These are phyloP conservation scores for Lydus trimaculatus DNA, from an alignment of 2,888 invertebrate genomes.

Conservation along the genomic window DNA sequence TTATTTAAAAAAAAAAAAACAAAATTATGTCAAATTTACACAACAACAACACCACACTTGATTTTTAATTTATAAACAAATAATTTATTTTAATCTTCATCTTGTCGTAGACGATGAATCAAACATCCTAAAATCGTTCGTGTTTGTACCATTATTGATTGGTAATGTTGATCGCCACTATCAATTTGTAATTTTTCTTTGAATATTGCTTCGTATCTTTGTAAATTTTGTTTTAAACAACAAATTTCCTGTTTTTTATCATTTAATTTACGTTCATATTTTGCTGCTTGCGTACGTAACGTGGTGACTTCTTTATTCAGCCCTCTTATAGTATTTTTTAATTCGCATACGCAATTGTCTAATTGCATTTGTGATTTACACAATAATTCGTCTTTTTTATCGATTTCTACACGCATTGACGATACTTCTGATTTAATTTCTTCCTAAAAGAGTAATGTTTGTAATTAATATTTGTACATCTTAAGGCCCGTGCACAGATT, in stretches of 20 bases:
- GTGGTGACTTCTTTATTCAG: slow-evolving; percentile 48
- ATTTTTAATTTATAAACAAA: background rate
- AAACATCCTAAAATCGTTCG: background rate
- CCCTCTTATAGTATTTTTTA: slow-evolving; percentile 50
- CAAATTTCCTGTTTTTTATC: background rate
- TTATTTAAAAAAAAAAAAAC: background rate
- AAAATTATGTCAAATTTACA: slow-evolving; percentile 1
- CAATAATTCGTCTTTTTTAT: slow-evolving; percentile 52
- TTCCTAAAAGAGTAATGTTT: slow-evolving; percentile 40
- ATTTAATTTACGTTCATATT: slow-evolving; percentile 28
- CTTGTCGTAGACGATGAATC: background rate
- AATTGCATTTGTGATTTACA: slow-evolving; percentile 53
- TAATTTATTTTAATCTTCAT: background rate
- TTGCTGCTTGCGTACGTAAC: slow-evolving; percentile 46
- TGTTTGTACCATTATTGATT: background rate
- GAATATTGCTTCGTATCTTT: background rate
- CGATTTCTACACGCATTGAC: slow-evolving; percentile 52
- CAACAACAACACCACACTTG: background rate
- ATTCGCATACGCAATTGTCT: slow-evolving; percentile 48
- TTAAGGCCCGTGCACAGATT: too few species aligned
- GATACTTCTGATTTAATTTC: slow-evolving; percentile 50
- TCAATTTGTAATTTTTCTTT: too few species aligned
- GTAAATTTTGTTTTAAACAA: background rate
- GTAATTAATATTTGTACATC: too few species aligned
- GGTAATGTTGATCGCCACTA: background rate